phyloP scores from a whole-genome alignment of 2,888 invertebrate species.

The Proisotoma minuta region DNA sequence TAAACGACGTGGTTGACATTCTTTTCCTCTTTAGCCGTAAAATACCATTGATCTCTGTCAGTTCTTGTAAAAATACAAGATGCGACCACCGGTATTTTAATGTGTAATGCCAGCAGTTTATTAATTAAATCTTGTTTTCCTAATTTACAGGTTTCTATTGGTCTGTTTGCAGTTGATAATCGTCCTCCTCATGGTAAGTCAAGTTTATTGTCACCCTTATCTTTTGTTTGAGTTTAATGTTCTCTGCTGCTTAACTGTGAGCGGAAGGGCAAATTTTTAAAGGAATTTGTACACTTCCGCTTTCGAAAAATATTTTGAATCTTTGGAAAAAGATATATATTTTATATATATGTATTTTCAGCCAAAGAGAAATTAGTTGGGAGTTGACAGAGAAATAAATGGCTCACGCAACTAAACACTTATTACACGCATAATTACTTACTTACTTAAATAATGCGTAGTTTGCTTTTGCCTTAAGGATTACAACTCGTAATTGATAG shows the following conservation, averaged over 20 bases:
- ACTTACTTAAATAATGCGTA: not conserved
- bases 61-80: no score
- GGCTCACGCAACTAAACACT: not conserved
- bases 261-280: no score
- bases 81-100: no score
- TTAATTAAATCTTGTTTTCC: constrained; percentile 24
- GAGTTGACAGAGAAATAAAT: not conserved
- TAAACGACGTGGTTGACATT: no score
- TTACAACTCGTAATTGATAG: not conserved
- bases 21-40: no score
- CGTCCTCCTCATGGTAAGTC: constrained; percentile 47
- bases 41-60: not conserved
- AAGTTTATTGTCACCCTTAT: not conserved
- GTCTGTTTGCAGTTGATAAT: constrained; percentile 48
- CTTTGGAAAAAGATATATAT: no score
- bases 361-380: not conserved
- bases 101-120: no score
- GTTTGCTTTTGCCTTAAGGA: not conserved
- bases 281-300: no score
- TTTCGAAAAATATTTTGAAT: no score
- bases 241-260: not conserved
- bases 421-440: not conserved
- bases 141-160: constrained; percentile 47
- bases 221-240: not conserved
- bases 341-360: no score